Evolutionary conservation across 1,140 invertebrate genomes (phyloP).

Genomic region (Camponotus floridanus): DNA sequence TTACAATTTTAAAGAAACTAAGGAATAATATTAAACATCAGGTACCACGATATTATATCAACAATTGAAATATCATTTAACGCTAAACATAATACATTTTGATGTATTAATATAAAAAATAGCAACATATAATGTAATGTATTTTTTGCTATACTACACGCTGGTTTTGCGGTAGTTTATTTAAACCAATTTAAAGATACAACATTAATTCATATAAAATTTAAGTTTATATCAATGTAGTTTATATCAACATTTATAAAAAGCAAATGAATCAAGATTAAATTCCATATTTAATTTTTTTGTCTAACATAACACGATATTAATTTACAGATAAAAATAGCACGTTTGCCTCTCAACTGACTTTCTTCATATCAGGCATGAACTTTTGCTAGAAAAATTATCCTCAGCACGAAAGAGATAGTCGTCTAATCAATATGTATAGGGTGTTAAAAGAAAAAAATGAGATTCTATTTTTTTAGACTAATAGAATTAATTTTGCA

Average conservation of each 20-base stretch:
- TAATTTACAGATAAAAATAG: neutral
- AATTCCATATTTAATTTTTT: neutral
- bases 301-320: neutral
- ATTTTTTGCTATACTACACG: neutral
- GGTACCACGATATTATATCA: neutral
- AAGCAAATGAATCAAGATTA: conserved; percentile 14
- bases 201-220: neutral
- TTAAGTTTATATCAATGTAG: neutral
- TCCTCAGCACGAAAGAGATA: conserved; percentile 10
- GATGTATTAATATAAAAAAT: neutral
- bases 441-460: conserved; percentile 24
- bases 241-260: no score
- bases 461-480: conserved; percentile 32
- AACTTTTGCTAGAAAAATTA: conserved; percentile 40
- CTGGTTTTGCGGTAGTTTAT: neutral
- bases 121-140: neutral
- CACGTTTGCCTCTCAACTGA: conserved; percentile 32
- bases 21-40: neutral
- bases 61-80: conserved; percentile 23
- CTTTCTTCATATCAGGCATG: conserved; percentile 8
- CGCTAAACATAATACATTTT: neutral
- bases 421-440: conserved; percentile 34
- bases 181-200: neutral
- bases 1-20: neutral
- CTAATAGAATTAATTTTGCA: conserved; percentile 10